phyloP scores from a whole-genome alignment of 2,888 invertebrate species.

The Epirrita christyi region DNA sequence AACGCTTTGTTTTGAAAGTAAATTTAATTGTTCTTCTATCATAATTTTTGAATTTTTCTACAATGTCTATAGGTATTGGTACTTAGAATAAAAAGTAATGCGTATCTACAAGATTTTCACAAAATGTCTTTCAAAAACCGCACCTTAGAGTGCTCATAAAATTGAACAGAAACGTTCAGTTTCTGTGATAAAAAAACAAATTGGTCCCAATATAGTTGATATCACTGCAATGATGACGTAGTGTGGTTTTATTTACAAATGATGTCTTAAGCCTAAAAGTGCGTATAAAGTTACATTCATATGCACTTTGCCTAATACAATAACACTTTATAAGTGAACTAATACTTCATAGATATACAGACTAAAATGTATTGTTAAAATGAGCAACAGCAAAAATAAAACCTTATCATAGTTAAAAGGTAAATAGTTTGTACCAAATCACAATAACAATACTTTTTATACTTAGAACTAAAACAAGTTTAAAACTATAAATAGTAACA shows the following conservation, averaged over 20 bases:
- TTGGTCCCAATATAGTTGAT: conserved; percentile 29
- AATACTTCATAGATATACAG: conserved; percentile 42
- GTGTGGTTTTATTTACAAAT: conserved; percentile 33
- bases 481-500: conserved; percentile 54
- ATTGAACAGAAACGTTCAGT: neutral
- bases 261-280: conserved; percentile 19
- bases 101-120: neutral
- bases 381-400: conserved; percentile 42
- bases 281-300: conserved; percentile 20
- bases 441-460: conserved; percentile 45
- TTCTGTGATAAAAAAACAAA: conserved; percentile 1
- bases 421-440: conserved; percentile 58
- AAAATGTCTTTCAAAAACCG: neutral
- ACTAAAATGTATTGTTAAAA: conserved; percentile 43
- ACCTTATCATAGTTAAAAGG: conserved; percentile 39
- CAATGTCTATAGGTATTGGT: neutral
- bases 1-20: neutral
- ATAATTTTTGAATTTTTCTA: conserved; percentile 7
- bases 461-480: conserved; percentile 41
- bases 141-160: neutral
- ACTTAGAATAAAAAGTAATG: neutral
- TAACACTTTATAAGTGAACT: conserved; percentile 32
- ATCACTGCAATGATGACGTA: conserved; percentile 23
- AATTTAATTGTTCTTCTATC: conserved; percentile 4
- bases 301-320: conserved; percentile 19